Conservation (phyloP, 1,140 invertebrate species). For the Zeugodacus cucurbitae region DNA sequence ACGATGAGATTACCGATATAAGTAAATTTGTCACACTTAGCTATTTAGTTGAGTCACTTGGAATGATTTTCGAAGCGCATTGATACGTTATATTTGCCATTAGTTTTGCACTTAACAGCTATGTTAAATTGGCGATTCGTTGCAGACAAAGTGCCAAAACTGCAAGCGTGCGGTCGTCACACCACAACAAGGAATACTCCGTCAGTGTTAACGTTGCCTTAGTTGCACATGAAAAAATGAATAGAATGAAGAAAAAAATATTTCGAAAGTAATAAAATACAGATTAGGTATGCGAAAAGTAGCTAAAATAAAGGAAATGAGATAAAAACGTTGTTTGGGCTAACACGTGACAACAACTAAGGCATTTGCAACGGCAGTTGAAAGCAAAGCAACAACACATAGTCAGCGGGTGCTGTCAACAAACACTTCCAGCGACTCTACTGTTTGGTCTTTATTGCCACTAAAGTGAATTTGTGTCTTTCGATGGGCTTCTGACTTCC, state of each 20-base stretch:
- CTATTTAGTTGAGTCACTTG: background rate
- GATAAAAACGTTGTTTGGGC: background rate
- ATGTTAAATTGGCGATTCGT: slow-evolving; percentile 5
- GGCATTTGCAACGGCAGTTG: background rate
- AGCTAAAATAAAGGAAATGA: background rate
- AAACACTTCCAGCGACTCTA: background rate
- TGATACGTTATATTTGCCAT: slow-evolving; percentile 7
- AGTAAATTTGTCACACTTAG: background rate
- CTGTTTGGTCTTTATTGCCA: background rate
- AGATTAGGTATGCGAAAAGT: slow-evolving; percentile 12
- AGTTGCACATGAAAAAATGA: background rate
- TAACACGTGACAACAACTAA: slow-evolving; percentile 28
- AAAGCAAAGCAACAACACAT: background rate
- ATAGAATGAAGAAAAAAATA: background rate
- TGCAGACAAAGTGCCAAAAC: slow-evolving; percentile 8
- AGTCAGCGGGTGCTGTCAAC: slow-evolving; percentile 30
- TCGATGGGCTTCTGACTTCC: background rate
- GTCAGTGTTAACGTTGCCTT: background rate
- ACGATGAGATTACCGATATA: background rate
- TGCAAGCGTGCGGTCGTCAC: background rate
- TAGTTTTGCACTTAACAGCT: background rate
- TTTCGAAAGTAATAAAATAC: background rate
- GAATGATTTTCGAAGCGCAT: background rate
- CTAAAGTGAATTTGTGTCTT: background rate
- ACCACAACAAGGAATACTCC: background rate